Conservation (phyloP, 2,888 invertebrate genomes). For the Anoplius nigerrimus region DNA sequence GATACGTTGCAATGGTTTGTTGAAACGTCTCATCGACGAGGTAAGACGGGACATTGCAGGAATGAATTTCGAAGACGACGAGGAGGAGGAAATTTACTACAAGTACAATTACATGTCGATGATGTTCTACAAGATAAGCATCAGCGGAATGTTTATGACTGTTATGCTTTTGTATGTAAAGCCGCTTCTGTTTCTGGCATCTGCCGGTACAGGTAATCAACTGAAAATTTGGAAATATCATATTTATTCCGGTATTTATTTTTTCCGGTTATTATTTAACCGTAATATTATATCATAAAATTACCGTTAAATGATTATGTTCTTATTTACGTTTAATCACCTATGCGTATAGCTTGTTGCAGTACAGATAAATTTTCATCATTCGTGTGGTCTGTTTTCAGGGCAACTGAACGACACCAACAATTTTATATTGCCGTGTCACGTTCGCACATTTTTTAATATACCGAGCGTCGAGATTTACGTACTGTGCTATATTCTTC, state of each 20-base stretch:
- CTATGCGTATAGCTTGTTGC: too few species aligned
- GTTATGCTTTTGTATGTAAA: constrained; percentile 34
- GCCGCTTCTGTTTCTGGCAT: constrained; percentile 33
- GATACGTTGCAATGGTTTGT: constrained; percentile 30
- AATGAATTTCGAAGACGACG: constrained; percentile 28
- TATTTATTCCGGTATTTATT: neutral
- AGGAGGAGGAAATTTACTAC: constrained; percentile 41
- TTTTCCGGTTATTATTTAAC: neutral
- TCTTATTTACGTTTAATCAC: too few species aligned
- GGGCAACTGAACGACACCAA: constrained; percentile 10
- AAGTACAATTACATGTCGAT: constrained; percentile 31
- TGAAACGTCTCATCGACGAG: constrained; percentile 26
- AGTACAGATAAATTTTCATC: too few species aligned
- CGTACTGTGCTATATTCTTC: constrained; percentile 38
- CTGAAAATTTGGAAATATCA: neutral
- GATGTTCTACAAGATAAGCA: constrained; percentile 25
- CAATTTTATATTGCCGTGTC: constrained; percentile 19
- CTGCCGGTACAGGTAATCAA: constrained; percentile 10
- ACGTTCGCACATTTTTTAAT: constrained; percentile 24
- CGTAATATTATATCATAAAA: too few species aligned
- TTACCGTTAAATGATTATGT: too few species aligned
- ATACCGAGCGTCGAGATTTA: constrained; percentile 24
- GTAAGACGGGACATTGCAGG: constrained; percentile 27
- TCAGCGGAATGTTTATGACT: constrained; percentile 22
- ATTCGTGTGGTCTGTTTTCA: neutral